Base-by-base conservation (phyloP, 1,140 invertebrate species). In the Drosophila pachea region DNA sequence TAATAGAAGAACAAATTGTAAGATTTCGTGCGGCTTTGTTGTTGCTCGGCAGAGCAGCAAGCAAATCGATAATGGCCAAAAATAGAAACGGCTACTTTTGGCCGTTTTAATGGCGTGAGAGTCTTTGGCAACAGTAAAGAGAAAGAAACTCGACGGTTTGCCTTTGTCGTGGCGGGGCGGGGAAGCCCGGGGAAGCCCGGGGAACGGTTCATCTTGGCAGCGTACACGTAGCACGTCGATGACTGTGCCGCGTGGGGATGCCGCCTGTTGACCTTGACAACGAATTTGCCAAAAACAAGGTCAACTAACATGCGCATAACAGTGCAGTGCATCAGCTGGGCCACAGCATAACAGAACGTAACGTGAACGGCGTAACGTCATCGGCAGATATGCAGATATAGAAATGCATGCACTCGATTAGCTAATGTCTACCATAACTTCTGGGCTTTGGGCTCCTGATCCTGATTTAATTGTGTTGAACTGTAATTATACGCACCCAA, bases 401-500 rank as follows among this genome's bases (percentile, higher is more conserved):
- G n/a, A n/a, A n/a, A 22, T 22, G 22, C 22, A 22, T 3, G 22
- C 22, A 22, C 22, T 22, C 22, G 22, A 22, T 22, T 22, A 22
- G 22, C 22, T 22, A 22, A 22, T 3, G 22, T 22, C 22, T 22
- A 22, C 22, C 1, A 22, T 22, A 22, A 22, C 22, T 22, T 22
- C 22, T 22, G 22, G 22, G 22, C 22, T 22, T 22, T 22, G 22
- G 22, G 22, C 22, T 22, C 22, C 22, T 22, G 3, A 3, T 22
- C 22, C 22, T 2, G 3, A 22, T 22, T 1, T 22, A 22, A 22
- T 22, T 22, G 1, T 2, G 22, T 22, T 2, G 22, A 22, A 14
- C 14, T 43, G 40, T 42, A 14, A 43, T 33, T 16, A 14, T 65
- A 74, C 93, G 94, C 90, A 96, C 95, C 95, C 95, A 74, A 96